These are phyloP conservation scores for Helicolenus hilgendorfi DNA, from an alignment of 2,797 vertebrate species.

Conservation along the genomic window DNA sequence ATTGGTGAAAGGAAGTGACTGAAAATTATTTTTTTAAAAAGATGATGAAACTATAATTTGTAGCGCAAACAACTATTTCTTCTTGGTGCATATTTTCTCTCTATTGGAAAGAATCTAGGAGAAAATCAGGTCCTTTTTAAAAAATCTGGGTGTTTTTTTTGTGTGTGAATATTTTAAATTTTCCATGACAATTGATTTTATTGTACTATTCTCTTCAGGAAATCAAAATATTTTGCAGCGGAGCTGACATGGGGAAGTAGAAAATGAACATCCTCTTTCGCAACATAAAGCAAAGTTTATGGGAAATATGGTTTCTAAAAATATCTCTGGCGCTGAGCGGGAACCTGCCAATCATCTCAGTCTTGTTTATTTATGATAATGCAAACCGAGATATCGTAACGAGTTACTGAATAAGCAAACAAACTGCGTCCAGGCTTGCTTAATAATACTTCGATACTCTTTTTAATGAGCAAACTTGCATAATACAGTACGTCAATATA, in stretches of 20 bases:
- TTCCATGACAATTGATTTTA: background rate
- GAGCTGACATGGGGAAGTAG: background rate
- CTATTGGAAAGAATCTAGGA: background rate
- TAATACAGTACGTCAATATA: conserved; percentile 78
- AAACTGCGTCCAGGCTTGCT: background rate
- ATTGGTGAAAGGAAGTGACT: background rate
- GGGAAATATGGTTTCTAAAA: conserved; percentile 11
- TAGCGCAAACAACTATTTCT: background rate
- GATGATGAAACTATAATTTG: background rate
- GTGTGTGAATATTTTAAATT: background rate
- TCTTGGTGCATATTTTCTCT: background rate
- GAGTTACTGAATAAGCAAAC: background rate
- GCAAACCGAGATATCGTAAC: background rate
- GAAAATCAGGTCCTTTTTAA: background rate
- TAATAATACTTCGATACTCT: conserved; percentile 36
- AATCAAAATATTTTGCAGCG: background rate
- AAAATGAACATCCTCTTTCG: background rate
- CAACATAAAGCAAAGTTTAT: conserved; percentile 4
- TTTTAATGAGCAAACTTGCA: conserved; percentile 85
- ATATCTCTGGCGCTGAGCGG: background rate
- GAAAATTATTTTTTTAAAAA: background rate
- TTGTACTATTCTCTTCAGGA: background rate
- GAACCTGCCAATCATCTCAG: conserved; percentile 1
- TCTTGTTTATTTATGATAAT: background rate
- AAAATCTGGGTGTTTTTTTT: background rate